These are phyloP conservation scores for Drosophila monieri DNA, from an alignment of 2,888 invertebrate species.

Conservation along the genomic window DNA sequence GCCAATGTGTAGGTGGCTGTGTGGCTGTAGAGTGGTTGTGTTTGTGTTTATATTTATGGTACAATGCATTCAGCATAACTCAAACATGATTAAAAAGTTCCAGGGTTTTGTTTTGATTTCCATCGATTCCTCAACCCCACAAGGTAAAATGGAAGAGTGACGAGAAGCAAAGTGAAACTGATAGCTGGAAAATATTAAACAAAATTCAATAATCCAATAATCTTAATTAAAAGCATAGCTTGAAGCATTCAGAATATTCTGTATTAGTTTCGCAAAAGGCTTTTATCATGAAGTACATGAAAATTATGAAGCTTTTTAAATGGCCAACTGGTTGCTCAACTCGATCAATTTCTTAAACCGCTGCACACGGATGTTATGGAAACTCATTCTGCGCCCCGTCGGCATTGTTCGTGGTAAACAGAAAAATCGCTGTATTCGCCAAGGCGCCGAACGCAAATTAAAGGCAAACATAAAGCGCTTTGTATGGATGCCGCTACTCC, in stretches of 20 bases:
- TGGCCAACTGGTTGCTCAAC: not conserved
- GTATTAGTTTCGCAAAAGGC: not conserved
- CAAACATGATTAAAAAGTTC: constrained; percentile 73
- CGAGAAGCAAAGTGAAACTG: not conserved
- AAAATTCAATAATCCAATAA: constrained; percentile 38
- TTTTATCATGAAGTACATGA: not conserved
- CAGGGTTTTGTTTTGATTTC: constrained; percentile 73
- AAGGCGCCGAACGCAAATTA: constrained; percentile 70
- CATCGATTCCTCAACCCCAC: constrained; percentile 54
- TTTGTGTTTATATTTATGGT: constrained; percentile 69
- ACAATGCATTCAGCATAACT: constrained; percentile 73
- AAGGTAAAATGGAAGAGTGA: not conserved
- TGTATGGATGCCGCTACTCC: constrained; percentile 17
- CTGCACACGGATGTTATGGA: constrained; percentile 30
- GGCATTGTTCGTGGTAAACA: constrained; percentile 40
- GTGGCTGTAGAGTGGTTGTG: constrained; percentile 25
- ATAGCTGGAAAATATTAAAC: constrained; percentile 21
- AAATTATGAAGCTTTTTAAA: not conserved
- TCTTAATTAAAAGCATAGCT: not conserved
- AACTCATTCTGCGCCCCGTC: constrained; percentile 17
- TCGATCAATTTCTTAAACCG: constrained; percentile 25
- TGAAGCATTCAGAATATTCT: not conserved
- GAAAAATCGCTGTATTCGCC: constrained; percentile 48
- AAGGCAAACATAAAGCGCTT: constrained; percentile 62
- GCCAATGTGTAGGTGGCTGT: constrained; percentile 16